These are phyloP conservation scores for Diplodus sargus DNA, from an alignment of 2,797 vertebrate species.

Conservation along the genomic window DNA sequence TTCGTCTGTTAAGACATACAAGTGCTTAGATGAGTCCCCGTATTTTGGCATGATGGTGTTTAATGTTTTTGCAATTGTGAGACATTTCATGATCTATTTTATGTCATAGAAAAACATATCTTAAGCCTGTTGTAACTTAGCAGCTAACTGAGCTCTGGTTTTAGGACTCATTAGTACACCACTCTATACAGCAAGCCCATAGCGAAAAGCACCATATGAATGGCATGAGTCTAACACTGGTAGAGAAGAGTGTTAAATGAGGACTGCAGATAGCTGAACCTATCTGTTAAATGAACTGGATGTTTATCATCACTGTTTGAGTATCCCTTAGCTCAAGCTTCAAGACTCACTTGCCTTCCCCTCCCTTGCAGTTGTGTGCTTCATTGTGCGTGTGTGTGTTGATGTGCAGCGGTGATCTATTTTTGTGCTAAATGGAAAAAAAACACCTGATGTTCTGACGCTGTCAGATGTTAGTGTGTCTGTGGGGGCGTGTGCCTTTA, in stretches of 20 bases:
- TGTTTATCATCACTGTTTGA: conserved; percentile 18
- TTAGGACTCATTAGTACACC: too few species aligned
- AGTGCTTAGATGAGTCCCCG: too few species aligned
- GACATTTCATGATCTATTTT: too few species aligned
- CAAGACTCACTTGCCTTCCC: not conserved
- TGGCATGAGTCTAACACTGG: not conserved
- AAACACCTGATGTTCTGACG: conserved; percentile 36
- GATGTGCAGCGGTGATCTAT: conserved; percentile 38
- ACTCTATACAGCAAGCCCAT: too few species aligned
- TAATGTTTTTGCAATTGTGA: too few species aligned
- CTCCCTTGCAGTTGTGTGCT: conserved; percentile 20
- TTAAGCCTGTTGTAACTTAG: too few species aligned
- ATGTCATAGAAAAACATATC: too few species aligned
- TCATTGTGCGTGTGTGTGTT: conserved; percentile 7
- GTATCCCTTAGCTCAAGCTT: conserved; percentile 17
- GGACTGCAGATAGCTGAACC: not conserved
- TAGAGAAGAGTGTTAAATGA: not conserved
- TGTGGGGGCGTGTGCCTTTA: conserved; percentile 56
- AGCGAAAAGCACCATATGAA: not conserved
- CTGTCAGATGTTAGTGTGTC: conserved; percentile 39
- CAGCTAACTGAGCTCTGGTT: too few species aligned
- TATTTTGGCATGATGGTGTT: too few species aligned
- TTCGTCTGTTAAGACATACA: too few species aligned
- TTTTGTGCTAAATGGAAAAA: conserved; percentile 31
- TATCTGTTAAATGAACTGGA: conserved; percentile 8